These are phyloP conservation scores for Pseudopleuronectes americanus DNA, from an alignment of 2,797 vertebrate genomes.

Conservation along the genomic window DNA sequence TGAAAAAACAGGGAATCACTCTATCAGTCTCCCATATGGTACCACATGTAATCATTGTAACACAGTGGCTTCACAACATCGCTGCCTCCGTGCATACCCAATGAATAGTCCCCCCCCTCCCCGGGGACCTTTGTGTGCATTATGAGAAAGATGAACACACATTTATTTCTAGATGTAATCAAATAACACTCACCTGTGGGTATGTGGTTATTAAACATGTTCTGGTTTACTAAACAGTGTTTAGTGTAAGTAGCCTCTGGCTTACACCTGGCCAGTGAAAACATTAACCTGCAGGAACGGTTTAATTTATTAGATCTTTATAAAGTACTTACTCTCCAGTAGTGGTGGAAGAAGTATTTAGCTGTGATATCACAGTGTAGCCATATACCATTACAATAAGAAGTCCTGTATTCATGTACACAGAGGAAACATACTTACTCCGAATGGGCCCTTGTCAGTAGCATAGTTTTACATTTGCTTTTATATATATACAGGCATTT, in stretches of 20 bases:
- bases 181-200: background rate
- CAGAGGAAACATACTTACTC: no score
- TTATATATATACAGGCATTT: no score
- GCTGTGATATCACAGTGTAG: no score
- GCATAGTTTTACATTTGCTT: no score
- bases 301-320: background rate
- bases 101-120: background rate
- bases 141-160: background rate
- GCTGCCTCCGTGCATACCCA: background rate
- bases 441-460: no score
- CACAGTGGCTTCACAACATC: slow-evolving; percentile 19
- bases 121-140: slow-evolving; percentile 5
- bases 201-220: background rate
- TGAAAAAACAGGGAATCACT: slow-evolving; percentile 53
- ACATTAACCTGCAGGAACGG: background rate
- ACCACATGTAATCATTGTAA: slow-evolving; percentile 16
- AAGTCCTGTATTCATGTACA: no score
- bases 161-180: background rate
- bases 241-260: background rate
- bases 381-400: no score
- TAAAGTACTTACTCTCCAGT: no score
- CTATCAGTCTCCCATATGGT: slow-evolving; percentile 37
- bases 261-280: background rate
- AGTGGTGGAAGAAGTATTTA: no score
- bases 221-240: background rate